phyloP scores from a whole-genome alignment of 2,113 vertebrate species.

The Cairina moschata region DNA sequence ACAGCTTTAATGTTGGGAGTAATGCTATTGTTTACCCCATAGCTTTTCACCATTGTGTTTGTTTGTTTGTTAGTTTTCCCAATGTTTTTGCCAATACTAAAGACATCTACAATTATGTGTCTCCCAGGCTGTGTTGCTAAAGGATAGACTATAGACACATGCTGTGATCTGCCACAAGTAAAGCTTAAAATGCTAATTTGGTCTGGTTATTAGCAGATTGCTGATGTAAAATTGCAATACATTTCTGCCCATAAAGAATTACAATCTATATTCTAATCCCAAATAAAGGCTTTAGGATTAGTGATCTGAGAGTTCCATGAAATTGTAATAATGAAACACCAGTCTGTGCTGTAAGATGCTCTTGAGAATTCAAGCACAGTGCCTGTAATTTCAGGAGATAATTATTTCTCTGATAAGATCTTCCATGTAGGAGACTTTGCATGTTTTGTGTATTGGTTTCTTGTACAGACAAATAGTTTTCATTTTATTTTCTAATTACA shows the following conservation, averaged over 20 bases:
- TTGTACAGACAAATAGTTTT: not conserved
- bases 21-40: not conserved
- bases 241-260: not conserved
- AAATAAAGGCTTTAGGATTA: slow-evolving; percentile 13
- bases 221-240: not conserved
- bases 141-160: not conserved
- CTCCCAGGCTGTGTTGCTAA: not conserved
- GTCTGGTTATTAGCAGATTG: not conserved
- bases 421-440: not conserved
- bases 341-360: not conserved
- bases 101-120: not conserved
- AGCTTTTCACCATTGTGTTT: not conserved
- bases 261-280: not conserved
- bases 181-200: slow-evolving; percentile 33
- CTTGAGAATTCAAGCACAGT: not conserved
- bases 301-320: not conserved
- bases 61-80: not conserved
- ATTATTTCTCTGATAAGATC: slow-evolving; percentile 12
- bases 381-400: slow-evolving; percentile 1
- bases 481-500: slow-evolving; percentile 41
- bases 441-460: not conserved
- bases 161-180: not conserved
- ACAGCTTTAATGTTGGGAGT: not conserved
- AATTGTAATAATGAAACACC: not conserved
- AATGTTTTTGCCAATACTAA: not conserved